phyloP scores from a whole-genome alignment of 1,140 invertebrate genomes.

The Venustaconcha ellipsiformis region DNA sequence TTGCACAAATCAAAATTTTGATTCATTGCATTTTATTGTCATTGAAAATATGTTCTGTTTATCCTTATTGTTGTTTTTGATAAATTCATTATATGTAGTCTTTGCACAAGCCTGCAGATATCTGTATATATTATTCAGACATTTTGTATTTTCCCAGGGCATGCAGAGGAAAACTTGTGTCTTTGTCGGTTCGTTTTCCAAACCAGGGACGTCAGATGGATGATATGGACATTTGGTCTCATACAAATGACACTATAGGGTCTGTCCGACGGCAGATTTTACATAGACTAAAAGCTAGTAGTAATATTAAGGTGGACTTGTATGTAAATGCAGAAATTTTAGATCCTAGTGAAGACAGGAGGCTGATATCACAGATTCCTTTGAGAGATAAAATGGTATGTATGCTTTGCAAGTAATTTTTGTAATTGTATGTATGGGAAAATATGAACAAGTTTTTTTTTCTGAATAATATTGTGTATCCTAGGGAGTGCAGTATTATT shows the following conservation, averaged over 20 bases:
- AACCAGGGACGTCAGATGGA: slow-evolving; percentile 90
- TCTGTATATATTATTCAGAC: too few species aligned
- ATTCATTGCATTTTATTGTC: too few species aligned
- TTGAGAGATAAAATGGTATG: slow-evolving; percentile 91
- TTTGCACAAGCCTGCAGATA: too few species aligned
- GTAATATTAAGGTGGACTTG: slow-evolving; percentile 84
- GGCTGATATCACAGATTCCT: slow-evolving; percentile 87
- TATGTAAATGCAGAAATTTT: slow-evolving; percentile 90
- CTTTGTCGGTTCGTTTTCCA: slow-evolving; percentile 88
- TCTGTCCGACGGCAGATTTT: slow-evolving; percentile 81
- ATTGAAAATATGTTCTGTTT: too few species aligned
- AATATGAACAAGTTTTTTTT: too few species aligned
- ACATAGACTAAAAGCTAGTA: slow-evolving; percentile 70
- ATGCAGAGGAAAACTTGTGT: slow-evolving; percentile 89
- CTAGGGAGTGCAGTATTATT: too few species aligned
- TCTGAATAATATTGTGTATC: too few species aligned
- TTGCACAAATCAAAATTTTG: too few species aligned
- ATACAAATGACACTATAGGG: slow-evolving; percentile 94
- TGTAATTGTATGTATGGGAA: too few species aligned
- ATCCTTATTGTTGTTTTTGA: too few species aligned
- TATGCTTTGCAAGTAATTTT: not conserved
- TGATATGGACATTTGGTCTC: slow-evolving; percentile 92
- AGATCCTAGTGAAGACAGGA: slow-evolving; percentile 88
- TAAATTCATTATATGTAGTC: too few species aligned
- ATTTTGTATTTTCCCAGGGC: slow-evolving; percentile 73